These are phyloP conservation scores for Simalia tracyae DNA, from an alignment of 2,797 vertebrate genomes.

Conservation along the genomic window DNA sequence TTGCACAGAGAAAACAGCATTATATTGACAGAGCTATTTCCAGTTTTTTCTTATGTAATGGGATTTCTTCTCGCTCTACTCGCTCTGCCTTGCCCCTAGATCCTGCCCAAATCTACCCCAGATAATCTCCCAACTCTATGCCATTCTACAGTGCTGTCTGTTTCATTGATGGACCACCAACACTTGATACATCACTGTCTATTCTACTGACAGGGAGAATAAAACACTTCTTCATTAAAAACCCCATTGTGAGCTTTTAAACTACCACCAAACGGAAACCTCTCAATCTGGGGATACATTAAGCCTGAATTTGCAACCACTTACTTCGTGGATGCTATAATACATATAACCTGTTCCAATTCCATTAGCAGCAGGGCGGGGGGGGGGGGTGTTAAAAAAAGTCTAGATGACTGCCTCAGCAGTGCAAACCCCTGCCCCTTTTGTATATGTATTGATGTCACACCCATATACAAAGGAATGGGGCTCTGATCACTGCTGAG, in stretches of 20 bases:
- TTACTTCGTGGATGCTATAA: background rate
- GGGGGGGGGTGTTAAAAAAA: background rate
- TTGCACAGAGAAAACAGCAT: slow-evolving; percentile 58
- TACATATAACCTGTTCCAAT: background rate
- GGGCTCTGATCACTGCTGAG: background rate
- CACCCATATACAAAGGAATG: background rate
- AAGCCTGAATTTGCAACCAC: background rate
- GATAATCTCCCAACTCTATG: no score
- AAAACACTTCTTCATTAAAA: slow-evolving; percentile 53
- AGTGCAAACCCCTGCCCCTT: background rate
- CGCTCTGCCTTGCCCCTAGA: no score
- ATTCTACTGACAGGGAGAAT: slow-evolving; percentile 64
- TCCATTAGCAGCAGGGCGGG: background rate
- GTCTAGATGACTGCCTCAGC: background rate
- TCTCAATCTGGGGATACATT: background rate
- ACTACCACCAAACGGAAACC: background rate
- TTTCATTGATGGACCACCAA: no score
- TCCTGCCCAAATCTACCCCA: no score
- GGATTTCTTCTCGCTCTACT: no score
- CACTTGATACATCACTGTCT: background rate
- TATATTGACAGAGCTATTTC: slow-evolving; percentile 45
- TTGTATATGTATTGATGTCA: background rate
- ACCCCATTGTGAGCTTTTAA: slow-evolving; percentile 41
- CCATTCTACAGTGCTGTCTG: no score
- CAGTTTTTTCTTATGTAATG: no score